Percentiles rank a stretch among this genome's conserved stretches.
Evolutionary conservation across 2,113 vertebrate species (phyloP).

Genomic region (Gopherus flavomarginatus): DNA sequence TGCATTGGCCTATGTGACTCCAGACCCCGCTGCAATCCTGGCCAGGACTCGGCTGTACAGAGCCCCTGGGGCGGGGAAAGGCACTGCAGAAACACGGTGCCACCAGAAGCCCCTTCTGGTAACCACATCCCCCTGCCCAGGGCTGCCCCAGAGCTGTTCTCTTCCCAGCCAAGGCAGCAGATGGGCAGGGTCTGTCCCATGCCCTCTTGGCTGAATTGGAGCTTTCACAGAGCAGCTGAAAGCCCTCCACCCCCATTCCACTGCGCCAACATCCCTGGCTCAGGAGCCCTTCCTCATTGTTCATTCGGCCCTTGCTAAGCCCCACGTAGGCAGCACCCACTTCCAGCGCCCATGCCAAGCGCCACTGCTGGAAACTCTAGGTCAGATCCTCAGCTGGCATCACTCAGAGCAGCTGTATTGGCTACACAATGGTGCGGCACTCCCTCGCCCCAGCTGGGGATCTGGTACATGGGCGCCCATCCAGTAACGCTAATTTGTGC

Average conservation of each 20-base stretch:
- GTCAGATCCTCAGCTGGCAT: background rate
- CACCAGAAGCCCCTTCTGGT: background rate
- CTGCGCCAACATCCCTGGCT: background rate
- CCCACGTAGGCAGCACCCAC: fast-evolving
- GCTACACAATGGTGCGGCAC: background rate
- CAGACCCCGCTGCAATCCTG: background rate
- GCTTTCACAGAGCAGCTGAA: background rate
- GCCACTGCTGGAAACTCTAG: fast-evolving
- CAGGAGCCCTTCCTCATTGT: slow-evolving; percentile 21
- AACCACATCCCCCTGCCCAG: background rate
- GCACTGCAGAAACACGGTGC: background rate
- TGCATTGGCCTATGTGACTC: background rate
- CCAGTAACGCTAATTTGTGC: too few relatives aligned
- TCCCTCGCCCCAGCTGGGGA: too few relatives aligned
- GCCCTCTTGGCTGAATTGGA: background rate
- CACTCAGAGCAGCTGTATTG: background rate
- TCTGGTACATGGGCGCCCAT: too few relatives aligned
- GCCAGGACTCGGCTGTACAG: background rate
- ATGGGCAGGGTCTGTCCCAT: background rate
- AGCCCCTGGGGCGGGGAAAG: background rate
- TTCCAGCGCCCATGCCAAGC: fast-evolving
- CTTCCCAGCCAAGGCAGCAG: background rate
- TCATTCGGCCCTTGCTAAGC: background rate
- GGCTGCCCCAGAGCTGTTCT: background rate
- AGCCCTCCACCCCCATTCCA: background rate